Evolutionary conservation across 2,113 vertebrate species (phyloP), one percentile per base, ranked within the genome.

Genomic region (Galemys pyrenaicus): DNA sequence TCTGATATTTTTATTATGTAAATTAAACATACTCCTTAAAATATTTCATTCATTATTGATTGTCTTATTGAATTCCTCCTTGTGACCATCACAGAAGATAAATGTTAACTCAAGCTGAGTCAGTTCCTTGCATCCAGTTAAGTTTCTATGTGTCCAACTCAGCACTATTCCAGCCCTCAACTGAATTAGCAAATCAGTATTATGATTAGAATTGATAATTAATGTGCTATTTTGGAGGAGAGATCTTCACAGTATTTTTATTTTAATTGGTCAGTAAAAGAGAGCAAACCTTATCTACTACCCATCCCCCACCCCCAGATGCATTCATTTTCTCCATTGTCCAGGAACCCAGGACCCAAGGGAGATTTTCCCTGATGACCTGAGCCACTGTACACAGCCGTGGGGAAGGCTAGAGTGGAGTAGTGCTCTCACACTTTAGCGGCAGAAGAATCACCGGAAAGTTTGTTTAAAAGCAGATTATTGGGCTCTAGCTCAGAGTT

Each of bases 11-110:
- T 78, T 92, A 65, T 73, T 82, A 71, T 17, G 4, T 85, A 58
- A 94, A 92, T 88, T 75, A 91, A 86, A 70, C 37, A 67, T 71
- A 65, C 10, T 41, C 94, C 60, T 91, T 94, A 86, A 89, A 93
- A 79, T 89, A 28, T 19, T 28, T 39, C 74, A 68, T 74, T 54
- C 24, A 51, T 49, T 90, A 71, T 75, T 64, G 35, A 79, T 94
- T 62, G 35, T 77, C 73, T 92, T 73, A 46, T 39, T 84, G 87
- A 94, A 41, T 51, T 64, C 60, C 32, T 89, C 58, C 87, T 92
- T 3, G 0, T 37, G 39, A 37, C 62, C 49, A 35, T 82, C 37
- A 49, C 20, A 70, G 80, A 86, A 74, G 46, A 28, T 67, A 93
- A 93, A 85, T 32, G 41, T 70, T 89, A 75, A 20, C 15, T 64